These are phyloP conservation scores for Abscondita cerata DNA, from an alignment of 2,888 invertebrate species.

Conservation along the genomic window DNA sequence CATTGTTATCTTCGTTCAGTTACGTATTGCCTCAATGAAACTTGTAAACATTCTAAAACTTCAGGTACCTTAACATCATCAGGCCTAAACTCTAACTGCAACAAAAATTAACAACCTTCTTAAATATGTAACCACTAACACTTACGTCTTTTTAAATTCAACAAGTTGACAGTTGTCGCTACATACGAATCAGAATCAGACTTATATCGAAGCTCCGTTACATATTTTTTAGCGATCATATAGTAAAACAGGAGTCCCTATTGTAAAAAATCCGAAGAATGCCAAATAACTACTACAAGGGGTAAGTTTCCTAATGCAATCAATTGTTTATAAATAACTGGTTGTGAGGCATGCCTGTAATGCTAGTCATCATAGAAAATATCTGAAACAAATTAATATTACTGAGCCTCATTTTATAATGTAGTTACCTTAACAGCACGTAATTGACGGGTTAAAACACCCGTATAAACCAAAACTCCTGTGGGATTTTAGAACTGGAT, in stretches of 20 bases:
- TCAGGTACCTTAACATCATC: constrained; percentile 82
- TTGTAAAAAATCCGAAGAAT: constrained; percentile 80
- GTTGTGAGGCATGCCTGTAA: constrained; percentile 76
- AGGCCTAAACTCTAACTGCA: constrained; percentile 75
- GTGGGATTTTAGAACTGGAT: constrained; percentile 15
- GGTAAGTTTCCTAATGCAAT: constrained; percentile 64
- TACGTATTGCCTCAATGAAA: no score
- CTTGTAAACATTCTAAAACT: constrained; percentile 85
- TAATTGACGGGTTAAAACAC: constrained; percentile 73
- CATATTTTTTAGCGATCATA: constrained; percentile 83
- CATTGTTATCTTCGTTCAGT: no score
- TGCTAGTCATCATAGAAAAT: constrained; percentile 81
- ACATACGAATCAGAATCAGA: constrained; percentile 68
- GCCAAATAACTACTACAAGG: constrained; percentile 69
- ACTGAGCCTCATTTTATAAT: neutral
- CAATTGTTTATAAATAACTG: constrained; percentile 71
- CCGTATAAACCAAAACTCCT: constrained; percentile 67
- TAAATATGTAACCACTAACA: constrained; percentile 19
- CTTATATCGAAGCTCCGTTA: constrained; percentile 77
- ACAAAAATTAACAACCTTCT: constrained; percentile 39
- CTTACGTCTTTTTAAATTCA: constrained; percentile 71
- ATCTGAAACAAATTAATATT: constrained; percentile 57
- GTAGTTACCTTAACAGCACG: constrained; percentile 71
- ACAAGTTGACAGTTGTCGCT: constrained; percentile 74
- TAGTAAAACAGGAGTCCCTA: constrained; percentile 81